Percentiles rank a stretch among this genome's conserved stretches.
phyloP scores from a whole-genome alignment of 2,113 vertebrate genomes.

The Cyprinodon brontotheroides region DNA sequence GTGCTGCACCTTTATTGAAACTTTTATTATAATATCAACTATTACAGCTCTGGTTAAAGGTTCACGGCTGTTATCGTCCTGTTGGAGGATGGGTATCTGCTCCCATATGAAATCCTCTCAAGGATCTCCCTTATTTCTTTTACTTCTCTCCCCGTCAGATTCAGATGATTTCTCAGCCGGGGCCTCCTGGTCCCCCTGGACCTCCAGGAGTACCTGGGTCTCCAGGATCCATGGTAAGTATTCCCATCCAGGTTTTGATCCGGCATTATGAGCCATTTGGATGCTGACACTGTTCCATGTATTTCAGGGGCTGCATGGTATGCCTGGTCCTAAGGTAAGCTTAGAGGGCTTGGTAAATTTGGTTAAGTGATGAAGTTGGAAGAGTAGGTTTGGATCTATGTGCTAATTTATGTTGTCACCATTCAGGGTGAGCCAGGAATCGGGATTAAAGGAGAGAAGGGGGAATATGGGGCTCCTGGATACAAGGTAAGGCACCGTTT shows the following conservation, averaged over 20 bases:
- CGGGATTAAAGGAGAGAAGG: slow-evolving; percentile 77
- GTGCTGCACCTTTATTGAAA: too few relatives aligned
- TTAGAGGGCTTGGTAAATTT: background rate
- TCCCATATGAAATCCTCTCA: background rate
- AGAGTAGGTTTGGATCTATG: slow-evolving; percentile 16
- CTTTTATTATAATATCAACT: too few relatives aligned
- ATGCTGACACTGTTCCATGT: slow-evolving; percentile 19
- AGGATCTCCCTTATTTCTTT: background rate
- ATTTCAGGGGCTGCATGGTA: slow-evolving; percentile 88
- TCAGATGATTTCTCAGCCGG: slow-evolving; percentile 90
- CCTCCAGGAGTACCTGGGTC: slow-evolving; percentile 76
- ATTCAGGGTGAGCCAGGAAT: slow-evolving; percentile 81
- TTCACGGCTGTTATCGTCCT: too few relatives aligned
- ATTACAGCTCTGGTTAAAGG: too few relatives aligned
- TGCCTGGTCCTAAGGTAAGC: slow-evolving; percentile 91
- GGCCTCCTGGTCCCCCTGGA: slow-evolving; percentile 87
- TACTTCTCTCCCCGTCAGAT: slow-evolving; percentile 62
- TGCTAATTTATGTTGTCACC: slow-evolving; percentile 17
- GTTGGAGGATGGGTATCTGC: background rate
- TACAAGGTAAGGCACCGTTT: slow-evolving; percentile 58
- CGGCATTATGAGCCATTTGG: background rate
- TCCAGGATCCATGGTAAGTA: slow-evolving; percentile 73
- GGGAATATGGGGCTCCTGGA: slow-evolving; percentile 73
- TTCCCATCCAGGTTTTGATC: background rate
- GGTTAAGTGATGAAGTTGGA: background rate